A percentile compares a stretch with the other conserved stretches of the same genome.
These are phyloP conservation scores for Danio tinwini DNA, from an alignment of 2,797 vertebrate genomes.

Conservation along the genomic window DNA sequence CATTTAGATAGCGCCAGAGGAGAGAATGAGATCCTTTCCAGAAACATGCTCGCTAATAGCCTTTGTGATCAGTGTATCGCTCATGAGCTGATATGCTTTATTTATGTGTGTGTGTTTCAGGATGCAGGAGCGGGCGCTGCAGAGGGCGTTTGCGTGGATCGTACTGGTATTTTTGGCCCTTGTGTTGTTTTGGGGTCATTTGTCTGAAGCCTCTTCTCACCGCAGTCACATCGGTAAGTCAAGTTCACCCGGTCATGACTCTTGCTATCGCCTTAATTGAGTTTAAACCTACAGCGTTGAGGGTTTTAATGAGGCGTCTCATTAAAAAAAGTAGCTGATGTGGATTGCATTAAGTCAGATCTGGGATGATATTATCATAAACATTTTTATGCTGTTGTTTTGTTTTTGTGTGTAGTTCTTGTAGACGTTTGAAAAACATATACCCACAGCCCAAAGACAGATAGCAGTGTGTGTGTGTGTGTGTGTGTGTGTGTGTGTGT, in stretches of 20 bases:
- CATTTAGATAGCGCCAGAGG: conserved; percentile 36
- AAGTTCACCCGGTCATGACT: conserved; percentile 9
- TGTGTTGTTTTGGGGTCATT: conserved; percentile 87
- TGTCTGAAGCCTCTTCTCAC: conserved; percentile 86
- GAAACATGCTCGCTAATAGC: conserved; percentile 15
- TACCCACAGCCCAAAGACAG: not conserved
- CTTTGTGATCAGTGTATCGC: conserved; percentile 10
- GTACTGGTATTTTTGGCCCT: conserved; percentile 90
- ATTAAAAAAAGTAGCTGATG: conserved; percentile 20
- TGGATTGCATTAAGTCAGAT: conserved; percentile 19
- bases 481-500: not conserved
- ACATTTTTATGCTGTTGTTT: not conserved
- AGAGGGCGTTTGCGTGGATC: conserved; percentile 83
- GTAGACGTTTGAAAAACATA: not conserved
- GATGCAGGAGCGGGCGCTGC: conserved; percentile 87
- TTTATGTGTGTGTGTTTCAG: conserved; percentile 71
- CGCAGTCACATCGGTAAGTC: conserved; percentile 91
- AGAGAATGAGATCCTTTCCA: conserved; percentile 12
- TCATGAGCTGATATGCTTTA: conserved; percentile 30
- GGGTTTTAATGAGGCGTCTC: conserved; percentile 35
- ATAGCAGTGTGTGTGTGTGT: not conserved
- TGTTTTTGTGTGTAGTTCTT: conserved; percentile 7
- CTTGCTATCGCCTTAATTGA: conserved; percentile 8
- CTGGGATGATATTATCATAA: conserved; percentile 29
- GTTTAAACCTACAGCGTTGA: conserved; percentile 18